Evolutionary conservation across 2,888 invertebrate species (phyloP).

Genomic region (Drosophila longiperda): DNA sequence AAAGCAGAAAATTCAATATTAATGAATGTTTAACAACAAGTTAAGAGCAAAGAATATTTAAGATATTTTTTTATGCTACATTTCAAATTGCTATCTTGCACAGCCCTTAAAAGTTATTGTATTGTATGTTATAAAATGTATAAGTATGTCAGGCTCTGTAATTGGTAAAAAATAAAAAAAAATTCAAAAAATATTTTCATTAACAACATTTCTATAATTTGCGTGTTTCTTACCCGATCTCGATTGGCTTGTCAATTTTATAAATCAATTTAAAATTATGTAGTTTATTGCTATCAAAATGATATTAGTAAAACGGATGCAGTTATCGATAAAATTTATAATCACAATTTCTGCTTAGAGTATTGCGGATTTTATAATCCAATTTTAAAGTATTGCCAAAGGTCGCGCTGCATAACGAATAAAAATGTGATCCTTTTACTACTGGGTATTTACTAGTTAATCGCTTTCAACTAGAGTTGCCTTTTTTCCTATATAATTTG

Average conservation of each 20-base stretch:
- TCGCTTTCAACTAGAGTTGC: neutral
- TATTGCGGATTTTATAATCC: neutral
- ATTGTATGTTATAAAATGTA: neutral
- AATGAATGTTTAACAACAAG: neutral
- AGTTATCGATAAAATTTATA: neutral
- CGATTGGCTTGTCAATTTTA: neutral
- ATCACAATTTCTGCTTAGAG: neutral
- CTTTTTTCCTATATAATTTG: neutral
- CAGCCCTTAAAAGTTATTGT: neutral
- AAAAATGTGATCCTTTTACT: neutral
- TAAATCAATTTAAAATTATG: neutral
- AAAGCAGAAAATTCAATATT: neutral
- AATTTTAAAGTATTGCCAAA: neutral
- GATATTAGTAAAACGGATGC: neutral
- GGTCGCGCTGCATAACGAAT: too few species aligned
- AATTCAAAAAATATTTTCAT: neutral
- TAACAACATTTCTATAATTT: neutral
- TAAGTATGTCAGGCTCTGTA: neutral
- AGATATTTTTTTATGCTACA: neutral
- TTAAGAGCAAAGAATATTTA: neutral
- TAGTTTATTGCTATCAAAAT: neutral
- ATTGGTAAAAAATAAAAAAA: neutral
- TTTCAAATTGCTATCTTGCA: neutral
- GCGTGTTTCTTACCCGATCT: neutral
- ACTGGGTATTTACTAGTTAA: neutral